Percentiles rank a stretch among this genome's conserved stretches.
Evolutionary conservation across 2,797 vertebrate species (phyloP).

Genomic region (Acanthurus lineatus): DNA sequence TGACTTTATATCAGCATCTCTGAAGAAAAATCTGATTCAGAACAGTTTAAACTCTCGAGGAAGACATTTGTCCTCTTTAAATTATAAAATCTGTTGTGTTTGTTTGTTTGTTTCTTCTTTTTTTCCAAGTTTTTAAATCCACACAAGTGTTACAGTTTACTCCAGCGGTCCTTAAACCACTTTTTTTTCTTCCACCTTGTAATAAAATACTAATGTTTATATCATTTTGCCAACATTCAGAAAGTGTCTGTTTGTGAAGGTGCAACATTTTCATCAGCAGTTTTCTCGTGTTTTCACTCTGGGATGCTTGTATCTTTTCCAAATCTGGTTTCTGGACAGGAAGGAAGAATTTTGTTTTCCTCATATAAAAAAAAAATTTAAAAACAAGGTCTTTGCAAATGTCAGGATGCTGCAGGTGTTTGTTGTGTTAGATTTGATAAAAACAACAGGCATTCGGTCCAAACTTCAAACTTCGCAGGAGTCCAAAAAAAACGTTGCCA

Average conservation of each 20-base stretch:
- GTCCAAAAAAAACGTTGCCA: neutral
- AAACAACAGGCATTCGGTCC: neutral
- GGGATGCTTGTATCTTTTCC: neutral
- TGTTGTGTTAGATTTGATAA: slow-evolving; percentile 3
- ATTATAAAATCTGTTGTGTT: too few relatives aligned
- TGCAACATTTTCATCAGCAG: too few relatives aligned
- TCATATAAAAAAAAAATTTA: neutral
- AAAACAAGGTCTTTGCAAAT: too few relatives aligned
- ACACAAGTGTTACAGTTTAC: too few relatives aligned
- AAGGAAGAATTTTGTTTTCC: neutral
- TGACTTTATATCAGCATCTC: neutral
- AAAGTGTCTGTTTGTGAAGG: too few relatives aligned
- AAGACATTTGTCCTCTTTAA: neutral
- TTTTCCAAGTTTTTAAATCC: too few relatives aligned
- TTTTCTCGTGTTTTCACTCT: too few relatives aligned
- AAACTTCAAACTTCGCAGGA: slow-evolving; percentile 1
- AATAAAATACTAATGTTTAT: too few relatives aligned
- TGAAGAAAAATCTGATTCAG: neutral
- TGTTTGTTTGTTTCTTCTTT: too few relatives aligned
- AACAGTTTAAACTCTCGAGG: neutral
- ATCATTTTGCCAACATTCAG: too few relatives aligned
- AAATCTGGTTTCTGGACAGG: neutral
- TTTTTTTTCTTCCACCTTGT: too few relatives aligned
- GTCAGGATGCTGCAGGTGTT: neutral
- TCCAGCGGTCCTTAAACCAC: too few relatives aligned